Percentiles rank a stretch among this genome's conserved stretches.
These are phyloP conservation scores for Portevinia maculata DNA, from an alignment of 2,888 invertebrate genomes.

Conservation along the genomic window DNA sequence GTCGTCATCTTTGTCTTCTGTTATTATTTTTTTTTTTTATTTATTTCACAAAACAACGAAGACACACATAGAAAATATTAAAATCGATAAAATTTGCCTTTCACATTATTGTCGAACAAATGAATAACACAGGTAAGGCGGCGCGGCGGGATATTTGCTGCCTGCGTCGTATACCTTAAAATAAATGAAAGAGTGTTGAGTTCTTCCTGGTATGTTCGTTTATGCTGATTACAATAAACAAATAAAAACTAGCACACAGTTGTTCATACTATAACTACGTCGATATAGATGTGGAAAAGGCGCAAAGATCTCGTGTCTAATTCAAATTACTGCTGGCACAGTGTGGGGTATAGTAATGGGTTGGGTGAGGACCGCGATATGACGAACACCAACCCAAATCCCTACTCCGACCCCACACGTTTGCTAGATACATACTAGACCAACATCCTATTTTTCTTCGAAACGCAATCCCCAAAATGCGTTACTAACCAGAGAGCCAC, in stretches of 20 bases:
- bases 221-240: conserved; percentile 22
- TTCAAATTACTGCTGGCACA: conserved; percentile 55
- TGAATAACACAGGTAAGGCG: conserved; percentile 3
- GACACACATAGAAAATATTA: conserved; percentile 35
- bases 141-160: conserved; percentile 1
- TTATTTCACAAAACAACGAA: conserved; percentile 52
- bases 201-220: conserved; percentile 26
- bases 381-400: conserved; percentile 36
- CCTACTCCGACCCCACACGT: conserved; percentile 6
- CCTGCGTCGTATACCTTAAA: conserved; percentile 14
- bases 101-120: conserved; percentile 47
- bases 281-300: conserved; percentile 28
- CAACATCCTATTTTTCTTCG: conserved; percentile 6
- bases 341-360: conserved; percentile 17
- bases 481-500: background rate
- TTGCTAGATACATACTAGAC: background rate
- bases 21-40: conserved; percentile 46
- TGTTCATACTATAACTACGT: conserved; percentile 6
- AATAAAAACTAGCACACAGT: conserved; percentile 10
- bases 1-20: conserved; percentile 40
- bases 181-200: conserved; percentile 15
- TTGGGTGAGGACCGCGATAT: conserved; percentile 54
- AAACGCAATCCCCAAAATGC: conserved; percentile 18
- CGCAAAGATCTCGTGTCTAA: conserved; percentile 63
- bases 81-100: conserved; percentile 71